Evolutionary conservation across 1,140 invertebrate species (phyloP).

Genomic region (Carcinoscorpius rotundicauda): DNA sequence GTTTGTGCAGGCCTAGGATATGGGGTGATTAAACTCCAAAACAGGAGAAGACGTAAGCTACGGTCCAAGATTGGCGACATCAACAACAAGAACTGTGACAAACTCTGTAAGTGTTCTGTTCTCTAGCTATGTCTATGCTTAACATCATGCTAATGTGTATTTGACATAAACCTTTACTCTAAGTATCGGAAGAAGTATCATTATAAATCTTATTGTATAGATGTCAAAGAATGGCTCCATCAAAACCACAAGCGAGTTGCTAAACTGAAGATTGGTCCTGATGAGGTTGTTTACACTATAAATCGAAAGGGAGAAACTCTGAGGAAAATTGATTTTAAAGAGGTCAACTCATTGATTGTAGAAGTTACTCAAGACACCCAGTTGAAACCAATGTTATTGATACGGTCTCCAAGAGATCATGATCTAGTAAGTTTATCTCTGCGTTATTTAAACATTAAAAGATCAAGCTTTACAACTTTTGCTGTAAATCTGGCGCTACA

Average conservation of each 20-base stretch:
- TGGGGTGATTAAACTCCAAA: slow-evolving; percentile 82
- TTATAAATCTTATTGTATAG: slow-evolving; percentile 20
- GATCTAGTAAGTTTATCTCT: slow-evolving; percentile 50
- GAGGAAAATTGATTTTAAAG: slow-evolving; percentile 44
- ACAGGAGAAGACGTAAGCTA: slow-evolving; percentile 59
- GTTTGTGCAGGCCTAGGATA: slow-evolving; percentile 75
- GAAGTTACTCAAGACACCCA: slow-evolving; percentile 58
- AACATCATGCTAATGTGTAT: no score
- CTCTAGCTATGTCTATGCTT: background rate
- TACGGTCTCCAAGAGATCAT: slow-evolving; percentile 82
- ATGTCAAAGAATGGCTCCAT: slow-evolving; percentile 89
- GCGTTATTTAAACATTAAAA: background rate
- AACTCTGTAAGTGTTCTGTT: slow-evolving; percentile 46
- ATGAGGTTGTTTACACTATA: slow-evolving; percentile 62
- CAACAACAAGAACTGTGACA: slow-evolving; percentile 62
- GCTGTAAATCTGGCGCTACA: background rate
- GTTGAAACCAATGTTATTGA: slow-evolving; percentile 65
- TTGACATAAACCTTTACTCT: background rate
- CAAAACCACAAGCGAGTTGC: slow-evolving; percentile 82
- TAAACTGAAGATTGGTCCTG: slow-evolving; percentile 59
- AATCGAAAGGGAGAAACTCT: slow-evolving; percentile 40
- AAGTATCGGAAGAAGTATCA: background rate
- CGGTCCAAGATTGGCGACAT: slow-evolving; percentile 65
- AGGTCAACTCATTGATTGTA: slow-evolving; percentile 59
- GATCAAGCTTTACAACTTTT: background rate